phyloP scores from a whole-genome alignment of 2,113 vertebrate genomes.

The Syngnathus scovelli region DNA sequence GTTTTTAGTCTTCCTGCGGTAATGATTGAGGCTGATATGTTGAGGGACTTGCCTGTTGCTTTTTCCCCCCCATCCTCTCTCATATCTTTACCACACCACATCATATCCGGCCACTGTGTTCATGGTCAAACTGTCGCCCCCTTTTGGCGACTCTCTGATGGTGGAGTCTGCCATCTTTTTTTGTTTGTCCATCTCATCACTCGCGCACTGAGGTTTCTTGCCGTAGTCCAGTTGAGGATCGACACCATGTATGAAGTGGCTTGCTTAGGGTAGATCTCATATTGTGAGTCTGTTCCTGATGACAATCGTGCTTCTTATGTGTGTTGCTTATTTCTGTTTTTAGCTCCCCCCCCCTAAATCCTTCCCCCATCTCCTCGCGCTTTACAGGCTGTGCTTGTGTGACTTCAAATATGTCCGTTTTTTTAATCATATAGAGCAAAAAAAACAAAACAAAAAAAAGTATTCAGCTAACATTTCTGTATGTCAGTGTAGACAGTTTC shows the following conservation, averaged over 20 bases:
- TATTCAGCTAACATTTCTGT: too few species aligned
- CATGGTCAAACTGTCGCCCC: conserved; percentile 38
- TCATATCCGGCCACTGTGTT: conserved; percentile 19
- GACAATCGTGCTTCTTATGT: conserved; percentile 47
- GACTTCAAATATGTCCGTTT: conserved; percentile 11
- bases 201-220: conserved; percentile 30
- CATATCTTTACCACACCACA: conserved; percentile 26
- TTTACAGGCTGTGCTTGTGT: conserved; percentile 22
- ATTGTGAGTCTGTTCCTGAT: conserved; percentile 22
- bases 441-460: neutral
- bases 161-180: conserved; percentile 23
- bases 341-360: conserved; percentile 28
- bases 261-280: conserved; percentile 3
- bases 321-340: conserved; percentile 50
- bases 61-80: neutral
- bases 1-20: conserved; percentile 31
- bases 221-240: conserved; percentile 24
- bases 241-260: conserved; percentile 13
- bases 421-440: neutral
- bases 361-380: conserved; percentile 15
- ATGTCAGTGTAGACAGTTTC: neutral
- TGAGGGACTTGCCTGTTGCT: conserved; percentile 35
- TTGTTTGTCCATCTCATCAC: conserved; percentile 40
- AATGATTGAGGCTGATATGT: conserved; percentile 21
- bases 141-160: conserved; percentile 36